Evolutionary conservation across 1,140 invertebrate genomes (phyloP), one percentile per base, ranked within the genome.

Genomic region (Lordiphosa clarofinis): DNA sequence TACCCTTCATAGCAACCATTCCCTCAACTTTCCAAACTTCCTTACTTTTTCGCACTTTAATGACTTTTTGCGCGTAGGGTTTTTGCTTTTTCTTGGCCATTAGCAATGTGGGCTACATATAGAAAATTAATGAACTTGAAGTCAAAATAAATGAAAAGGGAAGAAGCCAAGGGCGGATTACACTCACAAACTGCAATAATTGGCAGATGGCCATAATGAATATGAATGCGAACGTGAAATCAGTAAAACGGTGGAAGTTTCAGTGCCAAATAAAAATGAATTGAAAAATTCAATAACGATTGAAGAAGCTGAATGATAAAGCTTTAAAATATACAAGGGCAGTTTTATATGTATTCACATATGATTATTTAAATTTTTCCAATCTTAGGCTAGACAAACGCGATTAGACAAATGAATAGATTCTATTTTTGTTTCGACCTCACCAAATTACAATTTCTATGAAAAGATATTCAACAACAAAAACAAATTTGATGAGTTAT

Each of bases 151-250:
- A 44, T 4, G n/a, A 28, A n/a, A 44, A 44, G 15, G 13, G 7
- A 43, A 3, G 9, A 19, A 43, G 35, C 28, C 31, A 44, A 5
- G 24, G 21, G 9, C 42, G 24, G 9, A 43, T 11, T 11, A 43
- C 28, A 2, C 5, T 31, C 28, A 43, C 31, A 46, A 48, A 43
- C 53, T 35, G 48, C 36, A 21, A 63, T 43, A 67, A 63, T 53
- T 63, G 59, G 48, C 53, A 63, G 42, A 48, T 57, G 21, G 48
- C 53, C 53, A 52, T 63, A 56, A 63, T 62, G 53, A 62, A 67
- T 56, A 62, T 62, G 28, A 67, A 67, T 47, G 48, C n/a, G 10
- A 42, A 8, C 2, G 28, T 3, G 28, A 47, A 52, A 46, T 37
- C 44, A 49, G 9, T 44, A 10, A 12, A 31, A 58, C 13, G 19